Evolutionary conservation across 1,140 invertebrate species (phyloP).

Genomic region (Reticulitermes speratus): DNA sequence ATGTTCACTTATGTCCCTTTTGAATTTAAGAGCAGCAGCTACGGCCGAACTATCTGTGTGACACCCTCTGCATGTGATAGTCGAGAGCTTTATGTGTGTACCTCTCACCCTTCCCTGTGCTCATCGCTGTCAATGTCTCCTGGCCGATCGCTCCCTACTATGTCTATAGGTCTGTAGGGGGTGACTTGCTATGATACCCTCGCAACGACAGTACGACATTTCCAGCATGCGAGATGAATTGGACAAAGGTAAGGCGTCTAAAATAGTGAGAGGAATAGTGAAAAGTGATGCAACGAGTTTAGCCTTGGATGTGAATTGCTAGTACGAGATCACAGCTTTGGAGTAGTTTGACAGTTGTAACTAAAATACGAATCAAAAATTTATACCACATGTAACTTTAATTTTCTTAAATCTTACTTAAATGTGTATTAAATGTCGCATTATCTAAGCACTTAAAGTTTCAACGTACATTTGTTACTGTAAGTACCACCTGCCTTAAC

Average conservation of each 20-base stretch:
- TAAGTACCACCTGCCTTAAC: no score
- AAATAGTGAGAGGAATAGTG: neutral
- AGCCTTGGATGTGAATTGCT: neutral
- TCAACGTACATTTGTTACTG: no score
- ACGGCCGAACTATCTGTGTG: neutral
- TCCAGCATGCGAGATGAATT: neutral
- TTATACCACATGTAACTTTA: neutral
- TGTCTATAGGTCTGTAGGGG: neutral
- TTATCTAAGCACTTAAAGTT: no score
- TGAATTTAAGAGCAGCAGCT: neutral
- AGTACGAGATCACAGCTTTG: neutral
- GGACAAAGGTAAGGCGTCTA: neutral
- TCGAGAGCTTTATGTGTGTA: neutral
- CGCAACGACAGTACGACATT: neutral
- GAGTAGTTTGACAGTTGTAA: neutral
- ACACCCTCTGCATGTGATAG: neutral
- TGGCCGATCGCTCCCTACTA: neutral
- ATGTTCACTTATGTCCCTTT: neutral
- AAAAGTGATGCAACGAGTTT: neutral
- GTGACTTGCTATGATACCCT: slow-evolving; percentile 3
- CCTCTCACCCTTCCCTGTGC: neutral
- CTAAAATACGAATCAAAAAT: neutral
- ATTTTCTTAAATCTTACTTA: no score
- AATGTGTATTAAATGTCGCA: no score
- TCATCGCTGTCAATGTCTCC: neutral